Conservation (phyloP, 2,113 vertebrate species). For the Corythaixoides concolor region DNA sequence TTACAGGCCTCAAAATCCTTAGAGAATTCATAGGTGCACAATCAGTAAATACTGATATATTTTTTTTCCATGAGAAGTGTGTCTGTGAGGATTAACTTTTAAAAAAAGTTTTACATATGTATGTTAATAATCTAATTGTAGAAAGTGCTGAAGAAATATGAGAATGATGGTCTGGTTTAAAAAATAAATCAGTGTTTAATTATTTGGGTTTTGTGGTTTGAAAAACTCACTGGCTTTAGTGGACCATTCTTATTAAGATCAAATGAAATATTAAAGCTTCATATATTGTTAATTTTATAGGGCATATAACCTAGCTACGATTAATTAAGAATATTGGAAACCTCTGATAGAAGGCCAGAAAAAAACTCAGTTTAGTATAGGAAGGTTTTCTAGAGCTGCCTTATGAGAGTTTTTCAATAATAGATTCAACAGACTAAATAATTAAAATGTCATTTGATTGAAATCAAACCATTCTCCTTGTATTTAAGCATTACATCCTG, state of each 20-base stretch:
- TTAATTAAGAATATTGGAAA: slow-evolving; percentile 22
- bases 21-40: slow-evolving; percentile 2
- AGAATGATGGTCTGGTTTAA: not conserved
- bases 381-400: not conserved
- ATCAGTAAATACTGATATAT: not conserved
- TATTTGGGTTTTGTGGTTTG: not conserved
- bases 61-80: not conserved
- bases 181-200: not conserved
- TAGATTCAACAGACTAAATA: slow-evolving; percentile 41
- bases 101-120: not conserved
- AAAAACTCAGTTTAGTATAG: not conserved
- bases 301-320: not conserved
- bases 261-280: slow-evolving; percentile 7
- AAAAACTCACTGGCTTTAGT: not conserved
- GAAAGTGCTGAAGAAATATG: not conserved
- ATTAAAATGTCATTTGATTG: slow-evolving; percentile 23
- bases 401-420: slow-evolving; percentile 33
- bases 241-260: not conserved
- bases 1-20: not conserved
- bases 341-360: not conserved
- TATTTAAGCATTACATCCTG: not conserved
- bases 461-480: not conserved
- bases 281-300: slow-evolving; percentile 3
- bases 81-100: not conserved
- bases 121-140: not conserved